Evolutionary conservation across 1,140 invertebrate species (phyloP).

Genomic region (Amyelois transitella): DNA sequence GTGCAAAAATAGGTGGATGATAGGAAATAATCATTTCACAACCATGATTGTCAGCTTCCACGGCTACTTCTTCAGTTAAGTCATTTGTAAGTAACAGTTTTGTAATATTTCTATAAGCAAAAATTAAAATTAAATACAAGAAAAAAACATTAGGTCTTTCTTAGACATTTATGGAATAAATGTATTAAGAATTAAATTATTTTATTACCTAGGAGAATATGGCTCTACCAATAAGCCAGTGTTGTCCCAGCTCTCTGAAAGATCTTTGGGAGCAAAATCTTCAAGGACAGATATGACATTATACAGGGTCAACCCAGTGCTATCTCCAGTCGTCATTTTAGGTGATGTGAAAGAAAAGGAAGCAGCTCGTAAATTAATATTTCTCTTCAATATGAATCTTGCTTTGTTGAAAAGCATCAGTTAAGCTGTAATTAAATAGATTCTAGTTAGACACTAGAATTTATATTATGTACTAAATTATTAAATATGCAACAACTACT

Average conservation of each 20-base stretch:
- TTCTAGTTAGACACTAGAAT: neutral
- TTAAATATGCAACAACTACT: no score
- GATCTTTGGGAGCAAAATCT: slow-evolving; percentile 79
- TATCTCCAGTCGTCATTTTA: slow-evolving; percentile 43
- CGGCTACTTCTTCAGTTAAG: slow-evolving; percentile 90
- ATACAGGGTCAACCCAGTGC: slow-evolving; percentile 71
- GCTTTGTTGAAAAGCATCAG: slow-evolving; percentile 50
- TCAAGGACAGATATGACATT: slow-evolving; percentile 79
- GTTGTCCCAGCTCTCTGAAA: slow-evolving; percentile 96
- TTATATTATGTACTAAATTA: no score
- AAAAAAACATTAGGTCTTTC: no score
- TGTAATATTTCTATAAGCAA: slow-evolving; percentile 67
- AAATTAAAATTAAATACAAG: slow-evolving; percentile 2
- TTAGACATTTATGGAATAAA: no score
- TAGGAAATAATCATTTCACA: slow-evolving; percentile 93
- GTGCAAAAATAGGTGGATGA: slow-evolving; percentile 94
- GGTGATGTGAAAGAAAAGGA: slow-evolving; percentile 16
- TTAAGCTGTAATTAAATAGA: slow-evolving; percentile 16
- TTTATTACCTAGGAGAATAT: slow-evolving; percentile 72
- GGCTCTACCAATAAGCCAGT: slow-evolving; percentile 94
- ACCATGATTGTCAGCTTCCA: slow-evolving; percentile 84
- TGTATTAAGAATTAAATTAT: no score
- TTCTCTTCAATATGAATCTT: slow-evolving; percentile 20
- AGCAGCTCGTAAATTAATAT: slow-evolving; percentile 22
- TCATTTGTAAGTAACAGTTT: slow-evolving; percentile 95